These are phyloP conservation scores for Pangasius larnaudii DNA, from an alignment of 2,797 vertebrate genomes.

Conservation along the genomic window DNA sequence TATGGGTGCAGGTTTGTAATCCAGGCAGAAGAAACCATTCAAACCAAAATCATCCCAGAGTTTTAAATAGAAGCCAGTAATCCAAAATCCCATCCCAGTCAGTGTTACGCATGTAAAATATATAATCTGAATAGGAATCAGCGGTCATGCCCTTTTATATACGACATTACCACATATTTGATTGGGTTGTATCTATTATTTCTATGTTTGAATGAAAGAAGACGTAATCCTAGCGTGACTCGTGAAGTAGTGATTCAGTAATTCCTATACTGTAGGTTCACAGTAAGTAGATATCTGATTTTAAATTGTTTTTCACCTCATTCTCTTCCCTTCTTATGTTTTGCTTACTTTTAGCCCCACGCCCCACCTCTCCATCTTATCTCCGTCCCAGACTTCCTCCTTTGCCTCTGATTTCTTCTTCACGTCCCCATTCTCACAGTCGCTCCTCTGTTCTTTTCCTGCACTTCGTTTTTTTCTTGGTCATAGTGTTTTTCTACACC, in stretches of 20 bases:
- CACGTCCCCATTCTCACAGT: conserved; percentile 63
- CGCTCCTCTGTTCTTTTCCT: conserved; percentile 63
- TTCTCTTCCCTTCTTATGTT: conserved; percentile 5
- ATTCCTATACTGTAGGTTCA: not conserved
- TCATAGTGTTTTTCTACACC: conserved; percentile 43
- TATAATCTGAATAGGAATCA: not conserved
- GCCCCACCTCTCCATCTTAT: conserved; percentile 76
- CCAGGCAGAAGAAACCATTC: conserved; percentile 21
- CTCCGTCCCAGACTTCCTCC: conserved; percentile 77
- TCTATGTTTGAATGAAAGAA: not conserved
- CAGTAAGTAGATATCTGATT: not conserved
- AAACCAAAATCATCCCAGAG: not conserved
- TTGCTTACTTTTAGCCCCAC: conserved; percentile 50
- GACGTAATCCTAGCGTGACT: not conserved
- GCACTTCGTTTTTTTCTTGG: conserved; percentile 66
- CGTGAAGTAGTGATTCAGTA: not conserved
- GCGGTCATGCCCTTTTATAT: conserved; percentile 25
- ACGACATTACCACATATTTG: not conserved
- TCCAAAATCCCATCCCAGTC: not conserved
- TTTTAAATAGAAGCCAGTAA: not conserved
- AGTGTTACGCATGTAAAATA: not conserved
- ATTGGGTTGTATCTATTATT: not conserved
- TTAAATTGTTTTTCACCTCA: conserved; percentile 1
- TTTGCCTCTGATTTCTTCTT: conserved; percentile 48
- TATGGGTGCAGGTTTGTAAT: conserved; percentile 46